Conservation (phyloP, 2,797 vertebrate species). For the Aulostomus chinensis region DNA sequence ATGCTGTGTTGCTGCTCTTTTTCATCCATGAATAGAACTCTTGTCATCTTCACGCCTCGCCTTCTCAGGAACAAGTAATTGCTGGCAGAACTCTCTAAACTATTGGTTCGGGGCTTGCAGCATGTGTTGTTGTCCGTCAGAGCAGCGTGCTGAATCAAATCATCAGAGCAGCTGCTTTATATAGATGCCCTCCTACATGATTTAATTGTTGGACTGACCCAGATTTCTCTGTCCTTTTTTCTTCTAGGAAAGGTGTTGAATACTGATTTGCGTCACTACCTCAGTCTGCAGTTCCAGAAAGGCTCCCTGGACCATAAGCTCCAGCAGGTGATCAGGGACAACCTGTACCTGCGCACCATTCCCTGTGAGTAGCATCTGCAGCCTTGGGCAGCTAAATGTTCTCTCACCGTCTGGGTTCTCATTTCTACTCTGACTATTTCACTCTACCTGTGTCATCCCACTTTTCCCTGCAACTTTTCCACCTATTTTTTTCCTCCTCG, state of each 20-base stretch:
- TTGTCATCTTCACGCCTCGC: too few relatives aligned
- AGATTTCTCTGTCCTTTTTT: constrained; percentile 15
- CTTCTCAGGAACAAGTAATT: background rate
- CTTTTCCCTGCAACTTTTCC: too few relatives aligned
- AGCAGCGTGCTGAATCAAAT: background rate
- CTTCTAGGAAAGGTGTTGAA: constrained; percentile 94
- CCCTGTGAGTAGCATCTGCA: constrained; percentile 89
- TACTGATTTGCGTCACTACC: constrained; percentile 95
- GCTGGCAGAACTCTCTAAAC: background rate
- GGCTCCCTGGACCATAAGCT: constrained; percentile 98
- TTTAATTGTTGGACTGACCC: constrained; percentile 33
- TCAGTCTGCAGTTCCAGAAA: constrained; percentile 99
- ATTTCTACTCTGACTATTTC: constrained; percentile 4
- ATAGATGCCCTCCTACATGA: background rate
- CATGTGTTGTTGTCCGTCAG: background rate
- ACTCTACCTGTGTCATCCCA: background rate
- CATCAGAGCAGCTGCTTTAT: background rate
- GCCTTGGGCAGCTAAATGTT: background rate
- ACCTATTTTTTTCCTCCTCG: too few relatives aligned
- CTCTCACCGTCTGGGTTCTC: constrained; percentile 14
- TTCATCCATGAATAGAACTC: constrained; percentile 7
- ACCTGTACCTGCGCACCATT: constrained; percentile 97
- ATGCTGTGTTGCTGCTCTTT: background rate
- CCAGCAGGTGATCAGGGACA: constrained; percentile 99
- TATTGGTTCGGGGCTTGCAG: background rate